Conservation (phyloP, 2,113 vertebrate genomes). For the Zapornia atra region DNA sequence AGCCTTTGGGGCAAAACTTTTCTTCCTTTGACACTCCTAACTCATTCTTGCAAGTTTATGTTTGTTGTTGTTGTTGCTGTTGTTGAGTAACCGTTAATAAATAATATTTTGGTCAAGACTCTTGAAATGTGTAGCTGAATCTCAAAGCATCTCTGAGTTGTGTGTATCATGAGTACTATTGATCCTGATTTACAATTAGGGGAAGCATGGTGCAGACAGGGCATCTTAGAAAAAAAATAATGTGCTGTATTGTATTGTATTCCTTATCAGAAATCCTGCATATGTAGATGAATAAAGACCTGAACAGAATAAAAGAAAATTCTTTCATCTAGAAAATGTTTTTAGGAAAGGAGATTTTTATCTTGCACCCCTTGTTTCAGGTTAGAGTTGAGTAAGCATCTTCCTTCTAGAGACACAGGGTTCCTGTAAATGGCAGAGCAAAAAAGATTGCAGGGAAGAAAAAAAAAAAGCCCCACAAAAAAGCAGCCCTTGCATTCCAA, state of each 20-base stretch:
- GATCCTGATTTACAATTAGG: not conserved
- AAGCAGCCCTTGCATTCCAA: not conserved
- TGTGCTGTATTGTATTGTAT: not conserved
- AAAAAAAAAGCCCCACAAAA: not conserved
- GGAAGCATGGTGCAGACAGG: not conserved
- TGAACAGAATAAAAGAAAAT: not conserved
- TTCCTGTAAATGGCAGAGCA: conserved; percentile 2
- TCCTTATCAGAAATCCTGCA: not conserved
- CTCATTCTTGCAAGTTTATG: not conserved
- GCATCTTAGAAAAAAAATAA: not conserved
- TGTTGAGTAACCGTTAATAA: conserved; percentile 25
- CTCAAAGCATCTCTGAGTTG: not conserved
- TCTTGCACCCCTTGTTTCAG: not conserved
- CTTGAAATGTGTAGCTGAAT: not conserved
- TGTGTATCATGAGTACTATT: not conserved
- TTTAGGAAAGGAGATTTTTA: not conserved
- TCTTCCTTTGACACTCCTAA: conserved; percentile 26
- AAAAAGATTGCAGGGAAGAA: not conserved
- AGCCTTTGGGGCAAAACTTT: conserved; percentile 22
- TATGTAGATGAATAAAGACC: not conserved
- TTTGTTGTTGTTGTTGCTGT: not conserved
- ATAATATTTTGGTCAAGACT: conserved; percentile 13
- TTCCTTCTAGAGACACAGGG: not conserved
- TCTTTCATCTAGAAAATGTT: not conserved
- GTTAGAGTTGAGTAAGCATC: not conserved